These are phyloP conservation scores for Bergia puertoricense DNA, from an alignment of 92 coral and sea anemone species.

Conservation along the genomic window DNA sequence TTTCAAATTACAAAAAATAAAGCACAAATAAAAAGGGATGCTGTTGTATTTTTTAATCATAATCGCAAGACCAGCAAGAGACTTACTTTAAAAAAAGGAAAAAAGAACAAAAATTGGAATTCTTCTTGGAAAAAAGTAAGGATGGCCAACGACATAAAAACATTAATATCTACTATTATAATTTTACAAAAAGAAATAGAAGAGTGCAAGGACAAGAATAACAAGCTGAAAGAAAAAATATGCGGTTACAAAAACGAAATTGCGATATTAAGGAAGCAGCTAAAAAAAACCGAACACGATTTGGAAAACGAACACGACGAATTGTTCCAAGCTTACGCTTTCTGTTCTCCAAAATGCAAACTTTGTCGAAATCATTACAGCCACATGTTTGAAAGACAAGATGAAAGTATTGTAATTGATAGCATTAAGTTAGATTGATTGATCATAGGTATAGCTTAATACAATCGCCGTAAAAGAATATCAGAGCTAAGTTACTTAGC, in stretches of 20 bases:
- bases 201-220: constrained; percentile 11
- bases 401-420: constrained; percentile 1
- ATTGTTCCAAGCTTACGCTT: constrained; percentile 10
- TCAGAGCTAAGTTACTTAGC: constrained; percentile 13
- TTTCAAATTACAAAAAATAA: constrained; percentile 9
- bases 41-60: constrained; percentile 10
- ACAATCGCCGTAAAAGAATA: constrained; percentile 13
- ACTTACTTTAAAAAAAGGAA: not conserved
- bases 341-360: constrained; percentile 9
- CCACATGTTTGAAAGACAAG: constrained; percentile 4
- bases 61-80: constrained; percentile 10
- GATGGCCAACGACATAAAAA: constrained; percentile 13
- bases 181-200: constrained; percentile 10
- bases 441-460: constrained; percentile 6
- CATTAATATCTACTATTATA: constrained; percentile 5
- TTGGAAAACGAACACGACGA: constrained; percentile 14
- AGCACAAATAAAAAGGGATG: constrained; percentile 8
- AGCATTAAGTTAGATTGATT: constrained; percentile 4
- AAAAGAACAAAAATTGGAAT: not conserved
- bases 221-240: not conserved
- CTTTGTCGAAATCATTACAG: not conserved
- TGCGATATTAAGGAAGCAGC: not conserved
- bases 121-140: constrained; percentile 3
- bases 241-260: constrained; percentile 6
- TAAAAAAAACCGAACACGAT: constrained; percentile 4